A percentile compares a stretch with the other conserved stretches of the same genome.
phyloP scores from a whole-genome alignment of 2,113 vertebrate genomes.

The Telmatochromis sp. region DNA sequence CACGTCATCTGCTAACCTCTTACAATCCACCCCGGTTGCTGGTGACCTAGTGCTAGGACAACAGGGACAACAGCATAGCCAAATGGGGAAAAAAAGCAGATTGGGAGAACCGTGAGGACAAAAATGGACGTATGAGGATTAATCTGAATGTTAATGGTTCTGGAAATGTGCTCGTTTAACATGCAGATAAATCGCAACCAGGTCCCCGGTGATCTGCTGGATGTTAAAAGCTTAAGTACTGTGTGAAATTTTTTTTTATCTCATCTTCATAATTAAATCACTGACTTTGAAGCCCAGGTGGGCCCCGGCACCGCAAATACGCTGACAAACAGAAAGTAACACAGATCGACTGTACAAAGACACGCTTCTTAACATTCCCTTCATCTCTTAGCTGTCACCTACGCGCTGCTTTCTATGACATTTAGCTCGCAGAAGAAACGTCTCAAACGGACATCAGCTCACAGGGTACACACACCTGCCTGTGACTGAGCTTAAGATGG shows the following conservation, averaged over 20 bases:
- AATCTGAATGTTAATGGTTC: background rate
- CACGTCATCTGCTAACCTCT: background rate
- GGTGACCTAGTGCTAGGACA: background rate
- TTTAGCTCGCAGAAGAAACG: background rate
- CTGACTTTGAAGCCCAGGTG: background rate
- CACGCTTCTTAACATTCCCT: constrained; percentile 28
- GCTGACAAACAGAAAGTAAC: constrained; percentile 9
- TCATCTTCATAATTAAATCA: background rate
- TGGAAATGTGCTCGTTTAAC: background rate
- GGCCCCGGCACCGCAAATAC: background rate
- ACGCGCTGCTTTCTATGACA: constrained; percentile 15
- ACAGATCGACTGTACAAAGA: background rate
- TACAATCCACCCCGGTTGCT: background rate
- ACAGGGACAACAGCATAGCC: background rate
- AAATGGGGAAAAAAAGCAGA: background rate
- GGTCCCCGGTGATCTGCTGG: background rate
- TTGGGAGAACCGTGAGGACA: background rate
- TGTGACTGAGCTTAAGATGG: background rate
- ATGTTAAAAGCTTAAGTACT: background rate
- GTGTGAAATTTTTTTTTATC: background rate
- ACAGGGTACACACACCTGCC: background rate
- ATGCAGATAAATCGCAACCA: background rate
- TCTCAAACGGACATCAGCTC: background rate
- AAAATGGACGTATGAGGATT: background rate
- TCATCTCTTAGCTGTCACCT: constrained; percentile 3